Conservation (phyloP, 2,888 invertebrate species). For the Nemoura dubitans region DNA sequence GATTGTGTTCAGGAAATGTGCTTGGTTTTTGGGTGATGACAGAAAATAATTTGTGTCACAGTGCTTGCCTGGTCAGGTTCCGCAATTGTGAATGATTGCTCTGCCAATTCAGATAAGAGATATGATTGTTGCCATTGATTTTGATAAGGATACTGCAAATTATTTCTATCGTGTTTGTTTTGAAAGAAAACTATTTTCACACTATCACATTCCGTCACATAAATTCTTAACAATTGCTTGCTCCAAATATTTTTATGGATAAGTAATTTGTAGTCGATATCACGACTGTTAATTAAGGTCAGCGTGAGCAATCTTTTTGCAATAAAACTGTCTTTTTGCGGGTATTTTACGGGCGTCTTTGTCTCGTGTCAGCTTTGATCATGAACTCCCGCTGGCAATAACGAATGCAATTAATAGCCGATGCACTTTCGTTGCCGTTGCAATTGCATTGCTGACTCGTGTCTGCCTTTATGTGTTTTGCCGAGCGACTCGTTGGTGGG, state of each 20-base stretch:
- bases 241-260: neutral
- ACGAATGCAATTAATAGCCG: neutral
- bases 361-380: neutral
- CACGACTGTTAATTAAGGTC: neutral
- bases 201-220: neutral
- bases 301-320: neutral
- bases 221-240: neutral
- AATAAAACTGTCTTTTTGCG: neutral
- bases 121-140: neutral
- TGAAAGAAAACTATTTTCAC: neutral
- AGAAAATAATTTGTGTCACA: no score
- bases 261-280: neutral
- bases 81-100: neutral
- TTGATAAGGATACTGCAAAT: neutral
- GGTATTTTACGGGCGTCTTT: neutral
- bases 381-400: neutral
- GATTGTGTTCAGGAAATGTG: no score
- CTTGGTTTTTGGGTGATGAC: no score
- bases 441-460: neutral
- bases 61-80: no score
- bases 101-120: neutral
- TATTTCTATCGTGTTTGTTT: neutral
- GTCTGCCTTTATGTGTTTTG: neutral
- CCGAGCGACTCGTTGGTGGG: neutral
- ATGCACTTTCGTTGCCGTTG: neutral